phyloP scores from a whole-genome alignment of 1,140 invertebrate species.

The Drosophila ficusphila region DNA sequence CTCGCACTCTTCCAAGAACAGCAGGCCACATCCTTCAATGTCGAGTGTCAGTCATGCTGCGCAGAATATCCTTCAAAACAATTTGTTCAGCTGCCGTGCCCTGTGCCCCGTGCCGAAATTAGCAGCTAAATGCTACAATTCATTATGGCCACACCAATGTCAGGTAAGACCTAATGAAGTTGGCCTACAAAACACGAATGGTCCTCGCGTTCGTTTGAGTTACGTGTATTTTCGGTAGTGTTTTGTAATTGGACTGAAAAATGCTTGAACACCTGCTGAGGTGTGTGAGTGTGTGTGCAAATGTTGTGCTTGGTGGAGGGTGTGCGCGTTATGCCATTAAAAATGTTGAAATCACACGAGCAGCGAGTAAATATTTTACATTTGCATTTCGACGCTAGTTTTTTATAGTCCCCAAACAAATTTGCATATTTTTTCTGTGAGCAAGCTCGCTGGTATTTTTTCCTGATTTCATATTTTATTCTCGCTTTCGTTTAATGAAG shows the following conservation, averaged over 20 bases:
- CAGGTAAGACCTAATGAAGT: slow-evolving; percentile 65
- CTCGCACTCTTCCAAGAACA: slow-evolving; percentile 10
- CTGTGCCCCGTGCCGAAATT: slow-evolving; percentile 31
- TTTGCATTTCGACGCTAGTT: slow-evolving; percentile 80
- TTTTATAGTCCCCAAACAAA: slow-evolving; percentile 60
- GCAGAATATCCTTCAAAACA: slow-evolving; percentile 35
- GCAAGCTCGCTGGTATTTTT: slow-evolving; percentile 15
- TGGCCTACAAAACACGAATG: slow-evolving; percentile 69
- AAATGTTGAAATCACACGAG: slow-evolving; percentile 76
- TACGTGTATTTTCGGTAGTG: slow-evolving; percentile 31
- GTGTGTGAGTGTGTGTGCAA: not conserved
- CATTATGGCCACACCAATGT: slow-evolving; percentile 56
- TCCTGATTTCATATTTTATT: slow-evolving; percentile 50
- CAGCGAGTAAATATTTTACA: slow-evolving; percentile 79
- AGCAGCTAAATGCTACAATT: slow-evolving; percentile 70
- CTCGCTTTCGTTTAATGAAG: slow-evolving; percentile 61
- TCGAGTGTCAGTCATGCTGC: slow-evolving; percentile 49
- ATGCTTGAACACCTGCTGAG: slow-evolving; percentile 66
- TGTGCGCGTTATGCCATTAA: slow-evolving; percentile 64
- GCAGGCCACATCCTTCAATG: slow-evolving; percentile 36
- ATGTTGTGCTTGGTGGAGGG: slow-evolving; percentile 7
- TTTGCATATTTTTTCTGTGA: slow-evolving; percentile 71
- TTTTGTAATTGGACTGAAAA: slow-evolving; percentile 73
- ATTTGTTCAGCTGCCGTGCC: slow-evolving; percentile 31
- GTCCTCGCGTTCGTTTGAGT: slow-evolving; percentile 27